Conservation (phyloP, 1,140 invertebrate species). For the Listronotus oregonensis region DNA sequence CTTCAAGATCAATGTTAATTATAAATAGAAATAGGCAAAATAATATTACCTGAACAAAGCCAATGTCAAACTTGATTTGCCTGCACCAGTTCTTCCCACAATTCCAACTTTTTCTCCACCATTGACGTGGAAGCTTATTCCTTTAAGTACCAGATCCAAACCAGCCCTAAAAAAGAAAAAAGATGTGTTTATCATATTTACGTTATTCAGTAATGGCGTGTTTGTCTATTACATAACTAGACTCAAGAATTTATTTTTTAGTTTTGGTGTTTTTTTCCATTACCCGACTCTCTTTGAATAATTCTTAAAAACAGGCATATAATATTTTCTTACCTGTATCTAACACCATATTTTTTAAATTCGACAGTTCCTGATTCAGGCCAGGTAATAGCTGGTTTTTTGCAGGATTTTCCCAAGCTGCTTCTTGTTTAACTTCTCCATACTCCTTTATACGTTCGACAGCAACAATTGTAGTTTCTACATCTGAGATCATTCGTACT, state of each 20-base stretch:
- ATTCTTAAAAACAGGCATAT: not conserved
- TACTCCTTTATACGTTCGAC: conserved; percentile 98
- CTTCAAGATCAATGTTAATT: too few relatives aligned
- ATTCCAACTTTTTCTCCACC: conserved; percentile 58
- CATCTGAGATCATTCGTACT: conserved; percentile 93
- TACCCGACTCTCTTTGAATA: too few relatives aligned
- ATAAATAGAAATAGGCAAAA: too few relatives aligned
- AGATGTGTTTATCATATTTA: too few relatives aligned
- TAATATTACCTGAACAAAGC: conserved; percentile 67
- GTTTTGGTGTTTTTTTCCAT: too few relatives aligned
- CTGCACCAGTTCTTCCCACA: conserved; percentile 69
- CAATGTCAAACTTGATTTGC: conserved; percentile 83
- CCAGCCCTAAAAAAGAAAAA: conserved; percentile 69
- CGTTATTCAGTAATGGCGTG: too few relatives aligned
- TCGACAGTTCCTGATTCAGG: conserved; percentile 73
- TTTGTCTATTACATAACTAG: too few relatives aligned
- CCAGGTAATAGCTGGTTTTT: conserved; percentile 68
- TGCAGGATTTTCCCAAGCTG: conserved; percentile 70
- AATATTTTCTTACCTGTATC: conserved; percentile 48
- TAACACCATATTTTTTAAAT: conserved; percentile 77
- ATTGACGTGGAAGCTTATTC: conserved; percentile 70
- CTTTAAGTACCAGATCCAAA: conserved; percentile 79
- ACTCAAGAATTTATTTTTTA: too few relatives aligned
- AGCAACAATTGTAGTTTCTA: conserved; percentile 97
- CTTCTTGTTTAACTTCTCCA: conserved; percentile 79